phyloP scores from a whole-genome alignment of 2,888 invertebrate species.

The Odontocerum albicorne region DNA sequence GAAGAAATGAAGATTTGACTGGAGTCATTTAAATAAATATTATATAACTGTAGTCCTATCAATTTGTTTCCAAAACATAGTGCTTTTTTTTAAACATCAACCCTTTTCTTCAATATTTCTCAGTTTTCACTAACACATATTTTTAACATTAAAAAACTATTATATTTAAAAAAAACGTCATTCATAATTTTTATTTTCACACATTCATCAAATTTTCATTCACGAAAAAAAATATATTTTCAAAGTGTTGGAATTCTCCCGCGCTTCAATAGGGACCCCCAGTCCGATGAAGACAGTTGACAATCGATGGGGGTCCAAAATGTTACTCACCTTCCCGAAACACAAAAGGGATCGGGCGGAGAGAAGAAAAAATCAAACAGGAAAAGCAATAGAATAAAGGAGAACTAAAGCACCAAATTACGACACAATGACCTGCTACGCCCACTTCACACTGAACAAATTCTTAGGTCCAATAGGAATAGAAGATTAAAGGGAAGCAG shows the following conservation, averaged over 20 bases:
- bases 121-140: too few relatives aligned
- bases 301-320: slow-evolving; percentile 26
- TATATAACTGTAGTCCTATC: too few relatives aligned
- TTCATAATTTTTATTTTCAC: slow-evolving; percentile 18
- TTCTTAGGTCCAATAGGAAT: slow-evolving; percentile 8
- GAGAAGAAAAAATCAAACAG: slow-evolving; percentile 18
- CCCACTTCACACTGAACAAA: slow-evolving; percentile 32
- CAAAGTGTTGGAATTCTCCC: slow-evolving; percentile 9
- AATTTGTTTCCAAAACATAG: too few relatives aligned
- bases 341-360: slow-evolving; percentile 2
- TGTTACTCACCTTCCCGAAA: slow-evolving; percentile 19
- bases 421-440: slow-evolving; percentile 29
- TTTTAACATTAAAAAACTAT: too few relatives aligned
- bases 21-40: too few relatives aligned
- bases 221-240: slow-evolving; percentile 11
- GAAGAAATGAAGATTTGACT: too few relatives aligned
- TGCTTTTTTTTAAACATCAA: too few relatives aligned
- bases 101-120: too few relatives aligned
- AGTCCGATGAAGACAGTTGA: slow-evolving; percentile 26
- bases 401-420: slow-evolving; percentile 35
- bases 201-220: slow-evolving; percentile 20
- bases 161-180: too few relatives aligned
- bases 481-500: too few relatives aligned
- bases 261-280: slow-evolving; percentile 11
- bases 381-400: slow-evolving; percentile 26